A percentile compares a stretch with the other conserved stretches of the same genome.
Conservation (phyloP, 2,888 invertebrate species). For the Diarsia dahlii region DNA sequence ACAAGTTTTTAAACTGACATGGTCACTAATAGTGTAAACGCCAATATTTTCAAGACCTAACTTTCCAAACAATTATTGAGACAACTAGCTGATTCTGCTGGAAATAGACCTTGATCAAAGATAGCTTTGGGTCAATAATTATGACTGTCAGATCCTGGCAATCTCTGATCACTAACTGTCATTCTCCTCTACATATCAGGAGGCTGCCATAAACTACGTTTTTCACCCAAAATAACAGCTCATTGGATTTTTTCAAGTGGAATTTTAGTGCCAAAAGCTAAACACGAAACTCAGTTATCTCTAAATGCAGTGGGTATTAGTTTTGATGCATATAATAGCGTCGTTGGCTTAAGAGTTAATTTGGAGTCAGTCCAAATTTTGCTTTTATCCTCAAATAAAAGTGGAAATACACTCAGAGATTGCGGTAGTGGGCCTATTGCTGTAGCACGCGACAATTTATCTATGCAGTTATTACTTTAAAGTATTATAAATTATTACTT, state of each 20-base stretch:
- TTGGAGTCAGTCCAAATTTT: constrained; percentile 86
- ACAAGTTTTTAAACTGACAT: no score
- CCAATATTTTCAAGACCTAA: no score
- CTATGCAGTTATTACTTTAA: no score
- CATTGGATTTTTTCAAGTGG: not conserved
- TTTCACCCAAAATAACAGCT: not conserved
- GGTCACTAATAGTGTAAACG: no score
- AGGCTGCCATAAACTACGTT: not conserved
- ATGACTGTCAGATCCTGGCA: not conserved
- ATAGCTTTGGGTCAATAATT: no score
- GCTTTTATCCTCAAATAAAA: constrained; percentile 85
- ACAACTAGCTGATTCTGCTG: no score
- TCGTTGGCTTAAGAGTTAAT: constrained; percentile 86
- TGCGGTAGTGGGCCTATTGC: constrained; percentile 32
- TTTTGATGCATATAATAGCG: constrained; percentile 83
- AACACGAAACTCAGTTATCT: constrained; percentile 66
- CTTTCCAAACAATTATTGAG: no score
- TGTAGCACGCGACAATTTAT: constrained; percentile 37
- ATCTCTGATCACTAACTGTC: not conserved
- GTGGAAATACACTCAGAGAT: constrained; percentile 74
- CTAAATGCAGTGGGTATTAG: constrained; percentile 72
- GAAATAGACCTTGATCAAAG: no score
- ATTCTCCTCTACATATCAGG: not conserved
- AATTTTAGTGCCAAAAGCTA: constrained; percentile 25
- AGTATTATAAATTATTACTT: no score